Evolutionary conservation across 1,140 invertebrate genomes (phyloP).

Genomic region (Aricia agestis): DNA sequence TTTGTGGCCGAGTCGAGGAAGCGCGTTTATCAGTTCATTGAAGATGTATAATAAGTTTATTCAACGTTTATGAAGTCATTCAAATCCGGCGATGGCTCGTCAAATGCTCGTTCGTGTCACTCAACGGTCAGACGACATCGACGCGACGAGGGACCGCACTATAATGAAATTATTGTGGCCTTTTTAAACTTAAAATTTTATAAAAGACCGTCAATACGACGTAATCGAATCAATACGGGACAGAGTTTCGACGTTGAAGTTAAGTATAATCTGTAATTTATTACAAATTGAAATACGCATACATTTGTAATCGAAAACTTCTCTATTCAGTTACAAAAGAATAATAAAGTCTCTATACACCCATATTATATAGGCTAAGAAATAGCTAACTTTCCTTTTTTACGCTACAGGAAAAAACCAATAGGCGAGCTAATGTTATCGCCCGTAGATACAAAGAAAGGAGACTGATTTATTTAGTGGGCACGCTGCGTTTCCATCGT

Average conservation of each 20-base stretch:
- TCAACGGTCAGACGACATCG: constrained; percentile 67
- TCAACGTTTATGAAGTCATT: constrained; percentile 30
- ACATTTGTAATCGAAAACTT: neutral
- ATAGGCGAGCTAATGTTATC: neutral
- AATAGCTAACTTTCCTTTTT: no score
- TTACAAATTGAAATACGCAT: constrained; percentile 5
- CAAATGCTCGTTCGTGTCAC: constrained; percentile 53
- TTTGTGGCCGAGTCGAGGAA: neutral
- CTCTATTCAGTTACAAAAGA: no score
- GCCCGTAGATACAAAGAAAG: constrained; percentile 54
- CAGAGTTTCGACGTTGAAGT: neutral
- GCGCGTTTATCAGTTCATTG: constrained; percentile 13
- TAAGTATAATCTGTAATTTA: constrained; percentile 6
- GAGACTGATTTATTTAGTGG: constrained; percentile 67
- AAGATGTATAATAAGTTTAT: constrained; percentile 25
- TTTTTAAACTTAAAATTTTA: constrained; percentile 10
- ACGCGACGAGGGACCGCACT: constrained; percentile 10
- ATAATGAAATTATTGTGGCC: constrained; percentile 16
- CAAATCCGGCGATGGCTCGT: constrained; percentile 43
- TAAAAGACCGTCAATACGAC: neutral
- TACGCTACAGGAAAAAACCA: neutral
- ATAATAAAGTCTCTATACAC: no score
- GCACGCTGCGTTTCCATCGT: constrained; percentile 69
- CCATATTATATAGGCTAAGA: no score
- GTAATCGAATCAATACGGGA: neutral